phyloP scores from a whole-genome alignment of 1,140 invertebrate species.

The Neoseiulus cucumeris region DNA sequence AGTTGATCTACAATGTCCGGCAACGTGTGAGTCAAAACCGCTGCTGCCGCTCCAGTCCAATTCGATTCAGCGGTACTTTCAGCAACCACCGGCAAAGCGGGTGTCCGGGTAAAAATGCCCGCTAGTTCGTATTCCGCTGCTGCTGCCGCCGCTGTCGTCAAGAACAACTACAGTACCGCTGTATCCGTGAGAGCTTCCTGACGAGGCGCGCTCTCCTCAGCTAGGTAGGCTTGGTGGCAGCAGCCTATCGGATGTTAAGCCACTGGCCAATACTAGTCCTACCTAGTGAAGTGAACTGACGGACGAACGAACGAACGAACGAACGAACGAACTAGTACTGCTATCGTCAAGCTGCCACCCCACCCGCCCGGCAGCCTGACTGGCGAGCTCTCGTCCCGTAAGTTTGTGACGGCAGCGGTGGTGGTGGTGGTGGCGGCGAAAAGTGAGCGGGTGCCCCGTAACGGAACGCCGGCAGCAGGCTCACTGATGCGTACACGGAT shows the following conservation, averaged over 20 bases:
- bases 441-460: background rate
- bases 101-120: slow-evolving; percentile 7
- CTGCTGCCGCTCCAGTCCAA: no score
- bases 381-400: background rate
- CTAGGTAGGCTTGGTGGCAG: no score
- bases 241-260: no score
- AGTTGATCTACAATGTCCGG: no score
- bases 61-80: no score
- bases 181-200: slow-evolving; percentile 11
- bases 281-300: no score
- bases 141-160: background rate
- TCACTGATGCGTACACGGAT: slow-evolving; percentile 11
- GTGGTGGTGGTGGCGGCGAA: background rate
- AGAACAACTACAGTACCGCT: background rate
- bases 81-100: background rate
- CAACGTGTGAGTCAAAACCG: no score
- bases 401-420: background rate
- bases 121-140: background rate
- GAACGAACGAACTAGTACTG: no score
- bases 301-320: no score
- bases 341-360: no score
- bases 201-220: background rate
- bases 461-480: background rate
- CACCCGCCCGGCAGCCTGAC: no score
- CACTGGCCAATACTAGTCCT: no score